Evolutionary conservation across 2,113 vertebrate genomes (phyloP).

Genomic region (Lichenostomus cassidix): DNA sequence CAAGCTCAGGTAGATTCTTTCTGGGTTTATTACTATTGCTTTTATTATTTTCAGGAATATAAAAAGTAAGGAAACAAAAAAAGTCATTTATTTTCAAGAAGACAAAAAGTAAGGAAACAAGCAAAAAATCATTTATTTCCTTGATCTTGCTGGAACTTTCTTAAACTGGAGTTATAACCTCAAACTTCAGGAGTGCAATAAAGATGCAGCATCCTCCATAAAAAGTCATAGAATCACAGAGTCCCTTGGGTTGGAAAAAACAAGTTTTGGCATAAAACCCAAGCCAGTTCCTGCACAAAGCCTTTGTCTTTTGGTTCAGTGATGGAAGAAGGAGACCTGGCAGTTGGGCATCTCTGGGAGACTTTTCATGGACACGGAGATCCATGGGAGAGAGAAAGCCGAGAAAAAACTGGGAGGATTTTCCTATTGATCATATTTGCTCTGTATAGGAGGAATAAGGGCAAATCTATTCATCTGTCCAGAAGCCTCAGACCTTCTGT

Average conservation of each 20-base stretch:
- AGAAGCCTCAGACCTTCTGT: not conserved
- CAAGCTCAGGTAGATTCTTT: not conserved
- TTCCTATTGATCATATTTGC: not conserved
- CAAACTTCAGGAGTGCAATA: not conserved
- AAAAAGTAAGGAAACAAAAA: not conserved
- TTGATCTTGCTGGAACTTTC: not conserved
- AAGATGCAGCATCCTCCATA: not conserved
- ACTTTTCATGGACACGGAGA: not conserved
- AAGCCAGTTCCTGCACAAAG: not conserved
- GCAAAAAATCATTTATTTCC: not conserved
- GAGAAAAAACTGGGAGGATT: not conserved
- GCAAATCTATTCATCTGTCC: not conserved
- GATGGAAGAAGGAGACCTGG: not conserved
- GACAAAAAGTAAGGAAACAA: not conserved
- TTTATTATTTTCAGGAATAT: not conserved
- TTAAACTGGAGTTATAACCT: not conserved
- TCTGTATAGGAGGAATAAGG: not conserved
- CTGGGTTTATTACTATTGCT: not conserved
- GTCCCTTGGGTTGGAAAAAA: not conserved
- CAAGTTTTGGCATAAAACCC: not conserved
- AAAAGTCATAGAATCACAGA: not conserved
- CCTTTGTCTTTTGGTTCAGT: not conserved
- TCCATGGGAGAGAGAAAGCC: fast-evolving
- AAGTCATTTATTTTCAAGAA: not conserved
- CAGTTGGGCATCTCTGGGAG: not conserved